Conservation (phyloP, 2,888 invertebrate genomes). For the Lampropteryx suffumata region DNA sequence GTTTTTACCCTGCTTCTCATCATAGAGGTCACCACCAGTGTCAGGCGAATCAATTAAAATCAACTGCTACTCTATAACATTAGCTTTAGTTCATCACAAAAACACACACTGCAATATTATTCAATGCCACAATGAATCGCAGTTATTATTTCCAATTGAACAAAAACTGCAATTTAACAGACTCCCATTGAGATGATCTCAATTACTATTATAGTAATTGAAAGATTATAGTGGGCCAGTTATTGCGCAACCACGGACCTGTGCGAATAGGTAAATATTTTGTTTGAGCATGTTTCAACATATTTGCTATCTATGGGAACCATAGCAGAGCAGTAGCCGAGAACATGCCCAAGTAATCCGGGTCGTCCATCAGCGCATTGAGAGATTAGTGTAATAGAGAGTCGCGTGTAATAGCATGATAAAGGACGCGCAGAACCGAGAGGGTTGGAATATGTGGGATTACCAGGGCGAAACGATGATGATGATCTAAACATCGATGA, state of each 20-base stretch:
- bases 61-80: neutral
- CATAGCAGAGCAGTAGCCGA: too few species aligned
- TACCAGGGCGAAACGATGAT: too few species aligned
- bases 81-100: conserved; percentile 3
- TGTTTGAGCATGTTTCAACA: conserved; percentile 15
- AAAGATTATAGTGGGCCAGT: conserved; percentile 21
- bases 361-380: too few species aligned
- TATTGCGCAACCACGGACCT: conserved; percentile 14
- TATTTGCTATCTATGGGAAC: conserved; percentile 16
- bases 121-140: conserved; percentile 4
- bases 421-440: too few species aligned
- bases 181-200: conserved; percentile 17
- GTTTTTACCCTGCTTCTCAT: neutral
- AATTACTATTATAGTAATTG: conserved; percentile 28
- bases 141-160: conserved; percentile 24
- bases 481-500: too few species aligned
- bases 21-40: neutral
- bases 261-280: conserved; percentile 13
- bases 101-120: conserved; percentile 12
- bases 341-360: too few species aligned
- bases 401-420: too few species aligned
- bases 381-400: too few species aligned
- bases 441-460: too few species aligned
- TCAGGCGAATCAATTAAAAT: neutral
- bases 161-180: conserved; percentile 28